These are phyloP conservation scores for Lamellibrachia columna DNA, from an alignment of 2,888 invertebrate genomes.

Conservation along the genomic window DNA sequence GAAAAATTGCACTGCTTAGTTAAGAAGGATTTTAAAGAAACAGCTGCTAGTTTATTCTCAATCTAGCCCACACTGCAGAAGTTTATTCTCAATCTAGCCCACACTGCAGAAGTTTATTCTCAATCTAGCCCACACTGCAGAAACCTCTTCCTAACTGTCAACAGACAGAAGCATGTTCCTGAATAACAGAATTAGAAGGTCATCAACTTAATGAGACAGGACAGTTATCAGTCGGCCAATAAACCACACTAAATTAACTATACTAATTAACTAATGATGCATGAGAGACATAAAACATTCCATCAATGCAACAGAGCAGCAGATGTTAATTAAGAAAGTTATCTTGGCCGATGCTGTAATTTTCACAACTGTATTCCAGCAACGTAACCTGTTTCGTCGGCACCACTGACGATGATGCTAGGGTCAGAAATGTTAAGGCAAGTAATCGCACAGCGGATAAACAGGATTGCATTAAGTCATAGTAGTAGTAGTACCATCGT, in stretches of 20 bases:
- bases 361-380: background rate
- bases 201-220: background rate
- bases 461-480: background rate
- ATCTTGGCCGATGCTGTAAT: background rate
- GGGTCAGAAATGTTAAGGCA: conserved; percentile 4
- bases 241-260: background rate
- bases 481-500: background rate
- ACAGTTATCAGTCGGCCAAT: background rate
- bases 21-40: no score
- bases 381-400: background rate
- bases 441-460: background rate
- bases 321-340: background rate
- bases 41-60: no score
- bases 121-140: background rate
- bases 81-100: no score
- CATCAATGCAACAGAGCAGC: background rate
- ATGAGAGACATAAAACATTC: background rate
- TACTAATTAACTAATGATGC: conserved; percentile 10
- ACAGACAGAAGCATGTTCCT: background rate
- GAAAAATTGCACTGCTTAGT: background rate
- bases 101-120: background rate
- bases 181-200: background rate
- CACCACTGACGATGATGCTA: background rate
- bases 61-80: background rate
- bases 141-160: background rate